Conservation (phyloP, 2,797 vertebrate genomes). For the Microchirus variegatus region DNA sequence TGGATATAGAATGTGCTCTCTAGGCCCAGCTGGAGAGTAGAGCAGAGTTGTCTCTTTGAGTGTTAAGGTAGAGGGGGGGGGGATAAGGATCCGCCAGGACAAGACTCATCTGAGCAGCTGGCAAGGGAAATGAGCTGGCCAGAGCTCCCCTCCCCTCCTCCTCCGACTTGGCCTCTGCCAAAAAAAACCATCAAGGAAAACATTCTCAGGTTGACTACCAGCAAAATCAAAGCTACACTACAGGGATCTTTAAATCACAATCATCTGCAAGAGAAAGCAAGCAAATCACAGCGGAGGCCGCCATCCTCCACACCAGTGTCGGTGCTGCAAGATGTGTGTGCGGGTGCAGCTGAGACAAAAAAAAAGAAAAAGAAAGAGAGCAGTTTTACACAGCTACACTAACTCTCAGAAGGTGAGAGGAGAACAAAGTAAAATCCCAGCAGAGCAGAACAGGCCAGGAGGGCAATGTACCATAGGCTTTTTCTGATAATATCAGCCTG, state of each 20-base stretch:
- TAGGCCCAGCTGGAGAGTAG: conserved; percentile 26
- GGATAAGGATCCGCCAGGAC: conserved; percentile 39
- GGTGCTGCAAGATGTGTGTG: conserved; percentile 27
- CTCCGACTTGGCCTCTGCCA: conserved; percentile 55
- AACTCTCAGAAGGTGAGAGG: conserved; percentile 65
- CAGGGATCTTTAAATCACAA: conserved; percentile 57
- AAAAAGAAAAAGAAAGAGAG: too few species aligned
- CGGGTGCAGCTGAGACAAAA: conserved; percentile 1
- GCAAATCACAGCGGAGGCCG: conserved; percentile 44
- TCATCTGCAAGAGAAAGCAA: conserved; percentile 31
- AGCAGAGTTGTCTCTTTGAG: conserved; percentile 43
- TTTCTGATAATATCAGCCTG: conserved; percentile 62
- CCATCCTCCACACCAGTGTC: conserved; percentile 26
- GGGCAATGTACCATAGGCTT: conserved; percentile 63
- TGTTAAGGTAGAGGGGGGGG: conserved; percentile 33
- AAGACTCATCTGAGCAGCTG: conserved; percentile 60
- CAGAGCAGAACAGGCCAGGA: conserved; percentile 61
- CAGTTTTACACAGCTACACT: conserved; percentile 59
- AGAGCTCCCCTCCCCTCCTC: conserved; percentile 20
- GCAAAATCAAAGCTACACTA: conserved; percentile 59
- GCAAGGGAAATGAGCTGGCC: conserved; percentile 59
- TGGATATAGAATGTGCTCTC: conserved; percentile 58
- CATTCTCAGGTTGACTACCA: conserved; percentile 69
- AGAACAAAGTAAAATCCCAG: conserved; percentile 49
- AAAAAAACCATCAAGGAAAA: conserved; percentile 68